A percentile compares a stretch with the other conserved stretches of the same genome.
These are phyloP conservation scores for Panopea generosa DNA, from an alignment of 2,888 invertebrate species.

Conservation along the genomic window DNA sequence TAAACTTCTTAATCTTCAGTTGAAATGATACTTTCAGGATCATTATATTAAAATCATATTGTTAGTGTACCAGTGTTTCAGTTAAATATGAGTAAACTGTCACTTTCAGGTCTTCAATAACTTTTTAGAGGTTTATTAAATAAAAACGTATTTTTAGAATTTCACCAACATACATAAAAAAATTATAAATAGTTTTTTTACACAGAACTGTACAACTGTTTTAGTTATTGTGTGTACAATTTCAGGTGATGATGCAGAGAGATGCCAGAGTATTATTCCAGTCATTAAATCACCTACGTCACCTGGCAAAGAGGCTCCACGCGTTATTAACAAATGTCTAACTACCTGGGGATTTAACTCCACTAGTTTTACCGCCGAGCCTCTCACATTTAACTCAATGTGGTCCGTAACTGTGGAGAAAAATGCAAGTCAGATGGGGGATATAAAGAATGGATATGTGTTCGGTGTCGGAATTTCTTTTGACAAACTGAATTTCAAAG, in stretches of 20 bases:
- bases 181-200: too few relatives aligned
- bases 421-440: constrained; percentile 78
- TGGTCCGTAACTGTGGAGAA: constrained; percentile 81
- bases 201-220: too few relatives aligned
- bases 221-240: too few relatives aligned
- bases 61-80: too few relatives aligned
- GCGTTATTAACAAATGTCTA: constrained; percentile 78
- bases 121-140: too few relatives aligned
- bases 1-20: too few relatives aligned
- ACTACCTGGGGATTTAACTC: constrained; percentile 83
- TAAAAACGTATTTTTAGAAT: too few relatives aligned
- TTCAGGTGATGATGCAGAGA: constrained; percentile 67
- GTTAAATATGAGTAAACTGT: too few relatives aligned
- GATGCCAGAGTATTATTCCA: constrained; percentile 72
- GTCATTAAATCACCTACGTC: constrained; percentile 74
- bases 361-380: constrained; percentile 82
- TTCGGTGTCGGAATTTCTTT: constrained; percentile 81
- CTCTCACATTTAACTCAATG: constrained; percentile 66
- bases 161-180: too few relatives aligned
- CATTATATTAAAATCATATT: too few relatives aligned
- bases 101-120: too few relatives aligned
- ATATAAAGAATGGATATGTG: constrained; percentile 78
- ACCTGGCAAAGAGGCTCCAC: constrained; percentile 67
- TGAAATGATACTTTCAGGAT: too few relatives aligned
- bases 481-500: constrained; percentile 76